These are phyloP conservation scores for Anagyrus pseudococci DNA, from an alignment of 2,888 invertebrate genomes.

Conservation along the genomic window DNA sequence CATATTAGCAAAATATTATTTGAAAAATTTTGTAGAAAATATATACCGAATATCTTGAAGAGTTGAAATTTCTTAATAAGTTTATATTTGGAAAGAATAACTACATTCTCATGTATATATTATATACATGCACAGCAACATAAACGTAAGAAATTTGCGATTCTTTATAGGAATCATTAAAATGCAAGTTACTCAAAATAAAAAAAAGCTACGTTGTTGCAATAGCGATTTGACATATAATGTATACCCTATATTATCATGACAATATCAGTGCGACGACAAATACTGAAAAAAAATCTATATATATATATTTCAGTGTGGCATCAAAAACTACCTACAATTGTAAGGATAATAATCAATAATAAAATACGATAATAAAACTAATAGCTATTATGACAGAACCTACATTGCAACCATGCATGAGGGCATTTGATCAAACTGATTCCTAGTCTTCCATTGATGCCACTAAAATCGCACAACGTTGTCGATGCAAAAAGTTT, in stretches of 20 bases:
- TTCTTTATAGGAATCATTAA: constrained; percentile 33
- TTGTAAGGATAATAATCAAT: neutral
- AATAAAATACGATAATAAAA: too few species aligned
- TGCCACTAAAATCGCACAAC: constrained; percentile 19
- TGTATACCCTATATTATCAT: neutral
- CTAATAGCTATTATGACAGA: neutral
- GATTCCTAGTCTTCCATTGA: constrained; percentile 36
- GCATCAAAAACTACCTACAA: constrained; percentile 5
- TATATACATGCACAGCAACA: neutral
- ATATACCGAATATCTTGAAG: too few species aligned
- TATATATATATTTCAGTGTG: constrained; percentile 23
- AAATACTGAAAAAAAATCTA: constrained; percentile 5
- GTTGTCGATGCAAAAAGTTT: constrained; percentile 30
- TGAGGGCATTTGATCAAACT: neutral
- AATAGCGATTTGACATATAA: constrained; percentile 23
- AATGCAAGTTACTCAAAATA: constrained; percentile 20
- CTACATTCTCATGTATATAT: neutral
- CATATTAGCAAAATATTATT: too few species aligned
- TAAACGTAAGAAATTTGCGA: constrained; percentile 28
- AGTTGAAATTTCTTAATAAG: too few species aligned
- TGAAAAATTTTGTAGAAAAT: neutral
- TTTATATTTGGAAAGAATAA: neutral
- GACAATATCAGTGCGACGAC: constrained; percentile 4
- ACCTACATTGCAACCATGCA: neutral
- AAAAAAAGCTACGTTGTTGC: constrained; percentile 9